phyloP scores from a whole-genome alignment of 2,113 vertebrate species.

The Xenotilapia caudafasciata region DNA sequence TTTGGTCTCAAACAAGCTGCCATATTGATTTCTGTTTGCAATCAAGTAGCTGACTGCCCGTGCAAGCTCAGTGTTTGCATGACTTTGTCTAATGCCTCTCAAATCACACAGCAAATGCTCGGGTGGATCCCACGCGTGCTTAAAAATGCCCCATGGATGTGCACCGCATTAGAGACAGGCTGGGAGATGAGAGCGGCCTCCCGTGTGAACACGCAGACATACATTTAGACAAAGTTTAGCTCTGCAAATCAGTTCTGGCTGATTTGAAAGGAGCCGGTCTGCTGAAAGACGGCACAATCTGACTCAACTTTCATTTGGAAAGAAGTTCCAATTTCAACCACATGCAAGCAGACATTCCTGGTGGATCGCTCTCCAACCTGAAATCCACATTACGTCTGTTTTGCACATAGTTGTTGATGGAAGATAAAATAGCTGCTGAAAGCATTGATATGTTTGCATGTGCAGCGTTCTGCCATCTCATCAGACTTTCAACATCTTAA shows the following conservation, averaged over 20 bases:
- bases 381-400: neutral
- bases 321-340: neutral
- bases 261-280: neutral
- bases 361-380: neutral
- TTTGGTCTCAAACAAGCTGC: neutral
- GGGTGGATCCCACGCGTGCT: neutral
- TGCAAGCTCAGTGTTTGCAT: neutral
- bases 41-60: neutral
- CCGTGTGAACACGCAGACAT: fast-evolving
- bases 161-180: neutral
- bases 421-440: neutral
- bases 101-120: neutral
- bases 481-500: neutral
- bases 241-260: neutral
- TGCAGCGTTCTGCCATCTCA: neutral
- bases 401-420: neutral
- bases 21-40: neutral
- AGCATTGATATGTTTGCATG: neutral
- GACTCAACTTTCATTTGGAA: neutral
- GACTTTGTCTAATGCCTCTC: fast-evolving
- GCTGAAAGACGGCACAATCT: neutral
- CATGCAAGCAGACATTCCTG: neutral
- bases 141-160: neutral
- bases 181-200: neutral
- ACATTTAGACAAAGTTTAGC: neutral